Evolutionary conservation across 1,140 invertebrate species (phyloP), one percentile per base, ranked within the genome.

Genomic region (Tyrophagus putrescentiae): DNA sequence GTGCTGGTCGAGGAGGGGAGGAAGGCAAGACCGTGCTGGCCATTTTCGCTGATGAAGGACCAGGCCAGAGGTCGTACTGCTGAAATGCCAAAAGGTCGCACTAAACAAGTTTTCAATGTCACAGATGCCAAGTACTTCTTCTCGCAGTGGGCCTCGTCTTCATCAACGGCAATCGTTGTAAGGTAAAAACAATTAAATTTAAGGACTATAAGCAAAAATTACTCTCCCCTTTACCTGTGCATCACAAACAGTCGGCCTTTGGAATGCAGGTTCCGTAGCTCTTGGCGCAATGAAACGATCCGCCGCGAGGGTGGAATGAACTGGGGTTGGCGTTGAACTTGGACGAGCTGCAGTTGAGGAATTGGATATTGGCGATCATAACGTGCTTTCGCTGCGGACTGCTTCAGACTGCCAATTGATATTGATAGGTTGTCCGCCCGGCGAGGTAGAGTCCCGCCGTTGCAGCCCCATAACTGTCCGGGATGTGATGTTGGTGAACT

Each of bases 81-180:
- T 48, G 13, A 33, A 32, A 31, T 9, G 31, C 28, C 52, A 28
- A 54, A 23, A 54, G 36, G 25, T 32, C 18, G 36, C 52, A 54
- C 7, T 6, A 7, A 6, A 7, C 6, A 16, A 6, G 16, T 54
- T 7, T 54, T 54, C 52, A 31, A 54, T 32, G 21, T 54, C 21
- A 31, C 52, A 54, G 7, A 6, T 32, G 28, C 52, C 52, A 5
- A 54, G 36, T 54, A 54, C n/a, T n/a, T n/a, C n/a, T 9, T 54
- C 9, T 39, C 6, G 25, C 52, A 54, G 36, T 31, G 7, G 7
- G 18, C 16, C 23, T 54, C 52, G 25, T 54, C 52, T 9, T 23
- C 52, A 9, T 31, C 25, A 7, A 32, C 18, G 18, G 25, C 52
- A 54, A 31, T 54, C 52, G 9, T 54, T 7, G 16, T n/a, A n/a